phyloP scores from a whole-genome alignment of 2,888 invertebrate species.

The Morpho helenor region DNA sequence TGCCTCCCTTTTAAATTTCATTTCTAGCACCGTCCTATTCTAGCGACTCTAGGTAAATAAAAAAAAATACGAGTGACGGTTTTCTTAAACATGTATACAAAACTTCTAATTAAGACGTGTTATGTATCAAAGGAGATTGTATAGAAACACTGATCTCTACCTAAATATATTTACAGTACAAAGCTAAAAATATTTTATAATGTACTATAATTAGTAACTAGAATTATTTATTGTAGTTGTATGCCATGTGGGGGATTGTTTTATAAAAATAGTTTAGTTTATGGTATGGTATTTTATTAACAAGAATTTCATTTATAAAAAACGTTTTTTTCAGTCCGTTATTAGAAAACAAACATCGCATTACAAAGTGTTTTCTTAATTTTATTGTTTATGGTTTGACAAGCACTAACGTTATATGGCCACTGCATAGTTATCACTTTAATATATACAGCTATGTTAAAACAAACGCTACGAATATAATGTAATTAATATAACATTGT shows the following conservation, averaged over 20 bases:
- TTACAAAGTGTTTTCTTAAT: neutral
- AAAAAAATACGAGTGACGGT: conserved; percentile 37
- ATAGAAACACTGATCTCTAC: conserved; percentile 66
- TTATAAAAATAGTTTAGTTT: conserved; percentile 1
- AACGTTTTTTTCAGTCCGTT: neutral
- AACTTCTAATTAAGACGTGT: conserved; percentile 60
- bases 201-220: conserved; percentile 45
- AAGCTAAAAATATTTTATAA: conserved; percentile 58
- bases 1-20: conserved; percentile 30
- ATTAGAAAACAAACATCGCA: neutral
- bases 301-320: neutral
- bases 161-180: conserved; percentile 61
- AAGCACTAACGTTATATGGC: conserved; percentile 48
- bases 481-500: too few species aligned
- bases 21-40: conserved; percentile 61
- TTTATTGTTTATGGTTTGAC: neutral
- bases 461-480: neutral
- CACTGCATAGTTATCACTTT: conserved; percentile 44
- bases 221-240: conserved; percentile 24
- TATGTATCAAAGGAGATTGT: conserved; percentile 63
- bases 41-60: conserved; percentile 30
- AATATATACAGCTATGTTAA: neutral
- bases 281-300: neutral
- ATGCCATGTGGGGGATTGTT: conserved; percentile 16
- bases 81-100: conserved; percentile 49